These are phyloP conservation scores for Trisateles emortualis DNA, from an alignment of 2,888 invertebrate genomes.

Conservation along the genomic window DNA sequence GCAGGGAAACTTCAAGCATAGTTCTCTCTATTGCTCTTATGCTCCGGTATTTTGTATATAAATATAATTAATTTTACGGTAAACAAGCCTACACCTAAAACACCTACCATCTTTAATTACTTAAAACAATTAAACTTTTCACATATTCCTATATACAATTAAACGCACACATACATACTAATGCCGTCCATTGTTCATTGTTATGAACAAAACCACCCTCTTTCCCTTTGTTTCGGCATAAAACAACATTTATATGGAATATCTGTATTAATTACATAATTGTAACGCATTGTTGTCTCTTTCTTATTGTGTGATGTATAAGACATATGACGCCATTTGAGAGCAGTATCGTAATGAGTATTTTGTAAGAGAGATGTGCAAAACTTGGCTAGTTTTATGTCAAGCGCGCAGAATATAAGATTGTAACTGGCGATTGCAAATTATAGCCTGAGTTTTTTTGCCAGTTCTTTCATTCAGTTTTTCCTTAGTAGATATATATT, in stretches of 20 bases:
- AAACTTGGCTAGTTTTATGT: background rate
- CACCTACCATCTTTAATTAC: slow-evolving; percentile 11
- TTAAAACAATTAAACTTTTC: slow-evolving; percentile 34
- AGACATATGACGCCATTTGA: slow-evolving; percentile 14
- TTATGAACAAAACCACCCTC: slow-evolving; percentile 23
- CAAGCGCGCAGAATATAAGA: background rate
- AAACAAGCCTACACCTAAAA: slow-evolving; percentile 1
- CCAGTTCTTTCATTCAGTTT: no score
- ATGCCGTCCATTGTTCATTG: slow-evolving; percentile 40
- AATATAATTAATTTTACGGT: background rate
- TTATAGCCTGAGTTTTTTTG: no score
- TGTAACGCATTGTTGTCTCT: slow-evolving; percentile 29
- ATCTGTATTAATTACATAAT: slow-evolving; percentile 39
- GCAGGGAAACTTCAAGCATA: no score
- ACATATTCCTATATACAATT: slow-evolving; percentile 8
- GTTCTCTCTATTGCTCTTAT: no score
- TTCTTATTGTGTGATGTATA: slow-evolving; percentile 24
- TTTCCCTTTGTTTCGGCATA: slow-evolving; percentile 27
- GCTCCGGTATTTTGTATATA: background rate
- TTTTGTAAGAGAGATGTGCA: background rate
- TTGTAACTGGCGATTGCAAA: no score
- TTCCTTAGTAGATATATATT: no score
- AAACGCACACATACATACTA: slow-evolving; percentile 12
- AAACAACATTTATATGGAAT: slow-evolving; percentile 21
- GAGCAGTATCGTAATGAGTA: background rate